Base-by-base conservation (phyloP, 2,797 vertebrate genomes). In the Protosalanx chinensis region DNA sequence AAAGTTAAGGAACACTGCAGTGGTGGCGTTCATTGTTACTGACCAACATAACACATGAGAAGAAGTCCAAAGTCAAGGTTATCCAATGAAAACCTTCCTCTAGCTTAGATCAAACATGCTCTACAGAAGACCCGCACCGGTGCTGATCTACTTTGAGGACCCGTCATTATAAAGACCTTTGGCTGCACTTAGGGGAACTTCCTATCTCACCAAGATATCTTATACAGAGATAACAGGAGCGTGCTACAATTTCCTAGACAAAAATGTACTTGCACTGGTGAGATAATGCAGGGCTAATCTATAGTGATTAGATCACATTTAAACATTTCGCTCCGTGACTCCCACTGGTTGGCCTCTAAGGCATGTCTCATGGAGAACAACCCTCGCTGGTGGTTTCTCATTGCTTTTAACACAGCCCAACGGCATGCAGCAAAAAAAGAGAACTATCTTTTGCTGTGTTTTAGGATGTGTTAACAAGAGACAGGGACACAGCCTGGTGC, bases 1-100 rank as follows among this genome's bases (percentile, higher is more conserved):
- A 65, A 81, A 74, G 58, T 65, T 70, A 80, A 57, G 20, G 53
- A 33, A 67, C 70, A 79, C 77, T 80, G 84, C 81, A 80, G 76
- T 79, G 79, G 80, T 89, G 86, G 81, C 79, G 85, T 89, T 87
- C 84, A 70, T 78, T 75, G 64, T 29, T 46, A 51, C 68, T 85
- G 78, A 87, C 85, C 83, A 85, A 53, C 74, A 86, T 87, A 56
- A 53, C 13, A 53, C 72, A 80, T 70, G 67, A 60, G 67, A 60
- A 10, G 58, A 59, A 23, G 4, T 20, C 58, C 58, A 60, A 60
- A 23, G 51, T 56, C 1, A 56, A 56, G 41, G 41, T 56, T 56
- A n/a, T 56, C 18, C 5, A n/a, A 37, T 66, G 16, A 51, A 67
- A 67, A 67, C 12, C 41, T 46, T 46, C 7, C 41, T 12, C 7